Conservation (phyloP, 2,888 invertebrate species). For the Tachina grossa region DNA sequence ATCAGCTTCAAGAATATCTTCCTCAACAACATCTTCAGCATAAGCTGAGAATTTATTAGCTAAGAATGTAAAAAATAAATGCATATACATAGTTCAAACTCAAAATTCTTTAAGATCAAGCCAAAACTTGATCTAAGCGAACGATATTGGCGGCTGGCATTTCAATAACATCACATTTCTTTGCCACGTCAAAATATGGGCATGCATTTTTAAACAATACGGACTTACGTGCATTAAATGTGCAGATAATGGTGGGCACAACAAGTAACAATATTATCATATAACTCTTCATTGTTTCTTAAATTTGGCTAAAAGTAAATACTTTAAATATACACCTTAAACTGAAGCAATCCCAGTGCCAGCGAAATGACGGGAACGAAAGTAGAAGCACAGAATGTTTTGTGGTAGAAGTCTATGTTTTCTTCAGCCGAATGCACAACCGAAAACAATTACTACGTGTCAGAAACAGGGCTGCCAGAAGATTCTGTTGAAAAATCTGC, state of each 20-base stretch:
- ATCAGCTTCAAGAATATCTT: conserved; percentile 87
- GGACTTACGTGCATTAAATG: conserved; percentile 89
- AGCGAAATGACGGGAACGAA: conserved; percentile 46
- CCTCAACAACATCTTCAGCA: conserved; percentile 83
- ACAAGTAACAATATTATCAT: conserved; percentile 87
- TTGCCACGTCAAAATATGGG: conserved; percentile 64
- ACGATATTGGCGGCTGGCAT: not conserved
- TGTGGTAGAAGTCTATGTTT: too few species aligned
- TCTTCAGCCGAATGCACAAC: too few species aligned
- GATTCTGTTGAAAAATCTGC: too few species aligned
- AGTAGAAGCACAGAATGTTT: conserved; percentile 1
- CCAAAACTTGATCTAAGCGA: conserved; percentile 32
- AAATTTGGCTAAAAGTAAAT: conserved; percentile 29
- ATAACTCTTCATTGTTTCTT: conserved; percentile 86
- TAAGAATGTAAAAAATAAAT: conserved; percentile 74
- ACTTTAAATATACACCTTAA: conserved; percentile 27
- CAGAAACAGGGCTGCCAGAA: too few species aligned
- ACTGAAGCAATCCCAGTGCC: not conserved
- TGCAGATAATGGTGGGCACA: conserved; percentile 88
- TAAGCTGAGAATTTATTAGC: conserved; percentile 84
- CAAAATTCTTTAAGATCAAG: conserved; percentile 26
- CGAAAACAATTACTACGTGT: too few species aligned
- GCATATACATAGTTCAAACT: conserved; percentile 41
- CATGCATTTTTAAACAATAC: conserved; percentile 32
- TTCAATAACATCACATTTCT: conserved; percentile 15